Evolutionary conservation across 2,888 invertebrate species (phyloP), one percentile per base, ranked within the genome.

Genomic region (Campoplex nolae): DNA sequence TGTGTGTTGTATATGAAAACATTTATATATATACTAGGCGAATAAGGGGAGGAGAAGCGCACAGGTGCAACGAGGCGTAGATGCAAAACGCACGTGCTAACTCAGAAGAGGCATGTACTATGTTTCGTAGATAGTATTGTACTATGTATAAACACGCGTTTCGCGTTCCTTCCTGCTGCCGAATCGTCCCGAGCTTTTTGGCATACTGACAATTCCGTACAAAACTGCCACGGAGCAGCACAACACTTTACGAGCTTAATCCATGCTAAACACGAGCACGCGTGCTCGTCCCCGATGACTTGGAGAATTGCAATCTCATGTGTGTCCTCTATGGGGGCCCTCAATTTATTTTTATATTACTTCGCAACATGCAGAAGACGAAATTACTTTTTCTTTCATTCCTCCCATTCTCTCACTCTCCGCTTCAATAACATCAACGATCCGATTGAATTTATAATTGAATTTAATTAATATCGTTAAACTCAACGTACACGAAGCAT

Each of bases 31-130:
- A 71, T 8, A 51, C 13, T 23, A 42, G 7, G 8, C 48, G 23
- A 32, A 58, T 81, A 54, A 80, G 70, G 45, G 71, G 51, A 42
- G 65, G 65, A 76, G 73, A 80, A 54, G 71, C 32, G 76, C 83
- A 86, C 86, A 86, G 86, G 86, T 86, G 86, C 83, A 86, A 81
- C 83, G 86, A 86, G 83, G 80, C 86, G 83, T 86, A 77, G 67
- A 80, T 74, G 73, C 84, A 70, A 78, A 87, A 81, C 77, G 83
- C 86, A 81, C 81, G 81, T 81, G 81, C 38, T 35, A 38, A 73
- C 62, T 65, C 80, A 38, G 6, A 6, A 18, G 73, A 77, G 48
- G 58, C 62, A 78, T 83, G 54, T 48, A n/a, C 67, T 71, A 62
- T 76, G 45, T 58, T 28, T 56, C 51, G 54, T 62, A 78, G 51